phyloP scores from a whole-genome alignment of 2,113 vertebrate genomes.

The Cinclus mexicanus region DNA sequence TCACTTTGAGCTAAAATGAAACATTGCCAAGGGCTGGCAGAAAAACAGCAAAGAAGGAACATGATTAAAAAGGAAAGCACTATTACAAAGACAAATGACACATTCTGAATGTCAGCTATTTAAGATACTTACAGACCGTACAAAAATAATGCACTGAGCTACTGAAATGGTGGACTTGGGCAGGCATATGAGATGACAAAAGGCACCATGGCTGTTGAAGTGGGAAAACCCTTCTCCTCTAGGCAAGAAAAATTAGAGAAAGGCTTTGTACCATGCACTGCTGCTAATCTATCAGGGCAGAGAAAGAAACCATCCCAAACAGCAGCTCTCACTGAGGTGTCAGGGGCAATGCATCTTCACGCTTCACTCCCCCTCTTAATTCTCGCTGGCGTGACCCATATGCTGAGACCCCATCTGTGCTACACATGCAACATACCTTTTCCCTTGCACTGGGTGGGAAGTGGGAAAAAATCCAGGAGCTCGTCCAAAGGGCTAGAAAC shows the following conservation, averaged over 20 bases:
- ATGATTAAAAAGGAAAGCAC: constrained; percentile 52
- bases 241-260: not conserved
- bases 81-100: constrained; percentile 54
- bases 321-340: not conserved
- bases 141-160: constrained; percentile 8
- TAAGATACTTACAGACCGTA: constrained; percentile 1
- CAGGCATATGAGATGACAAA: not conserved
- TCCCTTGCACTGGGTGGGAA: rapidly evolving
- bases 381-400: not conserved
- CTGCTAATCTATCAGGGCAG: not conserved
- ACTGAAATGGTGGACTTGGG: not conserved
- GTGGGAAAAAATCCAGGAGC: not conserved
- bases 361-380: not conserved
- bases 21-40: constrained; percentile 44
- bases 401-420: not conserved
- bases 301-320: not conserved
- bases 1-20: constrained; percentile 54
- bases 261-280: not conserved
- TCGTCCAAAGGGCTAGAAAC: not conserved
- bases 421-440: rapidly evolving
- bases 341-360: not conserved
- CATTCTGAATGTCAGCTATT: constrained; percentile 8
- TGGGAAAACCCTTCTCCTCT: not conserved
- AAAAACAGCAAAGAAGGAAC: constrained; percentile 58
- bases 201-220: not conserved